These are phyloP conservation scores for Ophion obscuratus DNA, from an alignment of 2,888 invertebrate genomes.

Conservation along the genomic window DNA sequence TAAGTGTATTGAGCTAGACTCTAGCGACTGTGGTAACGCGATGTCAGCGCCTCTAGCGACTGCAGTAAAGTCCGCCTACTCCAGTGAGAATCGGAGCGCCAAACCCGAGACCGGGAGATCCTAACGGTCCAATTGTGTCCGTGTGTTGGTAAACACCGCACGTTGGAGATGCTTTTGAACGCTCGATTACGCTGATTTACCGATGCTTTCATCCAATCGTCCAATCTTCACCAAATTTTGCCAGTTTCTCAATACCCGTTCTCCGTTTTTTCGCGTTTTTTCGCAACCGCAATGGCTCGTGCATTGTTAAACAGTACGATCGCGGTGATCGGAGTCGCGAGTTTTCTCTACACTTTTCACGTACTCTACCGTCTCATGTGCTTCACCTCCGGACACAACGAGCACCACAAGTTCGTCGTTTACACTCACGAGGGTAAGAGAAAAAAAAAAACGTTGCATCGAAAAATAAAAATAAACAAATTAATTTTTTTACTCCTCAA, in stretches of 20 bases:
- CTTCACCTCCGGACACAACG: constrained; percentile 85
- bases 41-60: neutral
- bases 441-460: constrained; percentile 44
- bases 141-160: constrained; percentile 32
- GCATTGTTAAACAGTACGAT: constrained; percentile 72
- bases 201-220: neutral
- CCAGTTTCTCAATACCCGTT: neutral
- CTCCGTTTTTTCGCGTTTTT: neutral
- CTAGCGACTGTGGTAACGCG: too few relatives aligned
- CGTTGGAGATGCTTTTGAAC: constrained; percentile 30
- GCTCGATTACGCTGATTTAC: neutral
- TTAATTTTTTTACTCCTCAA: constrained; percentile 79
- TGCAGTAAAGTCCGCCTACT: neutral
- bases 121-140: neutral
- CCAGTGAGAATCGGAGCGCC: neutral
- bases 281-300: constrained; percentile 42
- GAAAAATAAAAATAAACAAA: constrained; percentile 24
- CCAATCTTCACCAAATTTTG: neutral
- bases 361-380: constrained; percentile 85
- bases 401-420: constrained; percentile 73
- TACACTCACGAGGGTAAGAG: constrained; percentile 67
- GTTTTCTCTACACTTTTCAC: constrained; percentile 85
- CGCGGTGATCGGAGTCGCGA: constrained; percentile 82
- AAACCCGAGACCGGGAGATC: neutral
- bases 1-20: too few relatives aligned